Evolutionary conservation across 1,140 invertebrate genomes (phyloP).

Genomic region (Drosophila sp.): DNA sequence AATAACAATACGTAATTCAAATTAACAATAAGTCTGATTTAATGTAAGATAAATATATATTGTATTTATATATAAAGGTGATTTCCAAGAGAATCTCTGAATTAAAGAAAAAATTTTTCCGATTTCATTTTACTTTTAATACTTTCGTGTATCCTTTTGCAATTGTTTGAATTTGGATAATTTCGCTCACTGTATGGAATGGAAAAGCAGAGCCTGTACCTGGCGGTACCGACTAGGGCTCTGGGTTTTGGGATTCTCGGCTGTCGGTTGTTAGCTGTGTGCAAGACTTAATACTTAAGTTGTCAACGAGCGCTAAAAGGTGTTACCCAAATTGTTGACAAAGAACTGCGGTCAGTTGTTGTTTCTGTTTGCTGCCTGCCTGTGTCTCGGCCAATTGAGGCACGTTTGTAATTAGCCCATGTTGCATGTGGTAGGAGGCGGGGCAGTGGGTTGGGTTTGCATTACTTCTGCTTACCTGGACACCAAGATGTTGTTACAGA

Average conservation of each 20-base stretch:
- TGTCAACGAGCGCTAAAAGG: conserved; percentile 42
- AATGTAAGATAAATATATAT: no score
- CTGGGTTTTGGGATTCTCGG: conserved; percentile 8
- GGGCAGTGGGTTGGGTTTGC: conserved; percentile 11
- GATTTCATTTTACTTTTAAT: neutral
- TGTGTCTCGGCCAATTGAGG: conserved; percentile 3
- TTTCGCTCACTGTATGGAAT: neutral
- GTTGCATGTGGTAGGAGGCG: conserved; percentile 15
- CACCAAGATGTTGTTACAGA: conserved; percentile 25
- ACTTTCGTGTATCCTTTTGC: neutral
- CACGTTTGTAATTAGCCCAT: conserved; percentile 40
- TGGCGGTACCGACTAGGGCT: neutral
- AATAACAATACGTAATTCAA: no score
- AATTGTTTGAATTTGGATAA: neutral
- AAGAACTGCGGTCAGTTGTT: conserved; percentile 32
- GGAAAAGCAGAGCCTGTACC: neutral
- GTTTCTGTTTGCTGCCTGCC: neutral
- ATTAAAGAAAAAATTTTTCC: no score
- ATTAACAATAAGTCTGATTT: no score
- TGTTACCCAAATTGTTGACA: conserved; percentile 42
- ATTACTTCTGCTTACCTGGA: conserved; percentile 35
- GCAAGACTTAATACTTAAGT: conserved; percentile 30
- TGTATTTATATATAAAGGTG: no score
- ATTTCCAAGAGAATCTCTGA: no score
- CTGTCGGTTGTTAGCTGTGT: neutral